Percentiles rank a stretch among this genome's conserved stretches.
These are phyloP conservation scores for Pseudoips prasinana DNA, from an alignment of 2,888 invertebrate genomes.

Conservation along the genomic window DNA sequence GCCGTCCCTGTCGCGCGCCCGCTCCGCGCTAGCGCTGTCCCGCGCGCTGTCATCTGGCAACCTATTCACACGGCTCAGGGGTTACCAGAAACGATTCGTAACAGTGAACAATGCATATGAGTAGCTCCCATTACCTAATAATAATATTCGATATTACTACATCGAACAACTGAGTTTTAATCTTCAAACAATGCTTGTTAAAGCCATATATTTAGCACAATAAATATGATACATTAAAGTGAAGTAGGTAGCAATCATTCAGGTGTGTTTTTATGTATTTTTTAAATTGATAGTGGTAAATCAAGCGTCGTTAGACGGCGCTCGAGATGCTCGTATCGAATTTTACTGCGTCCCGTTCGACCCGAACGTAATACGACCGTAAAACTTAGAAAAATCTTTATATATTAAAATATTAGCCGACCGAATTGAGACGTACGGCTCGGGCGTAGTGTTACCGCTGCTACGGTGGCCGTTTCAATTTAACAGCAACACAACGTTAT, in stretches of 20 bases:
- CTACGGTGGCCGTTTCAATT: conserved; percentile 43
- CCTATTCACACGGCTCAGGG: conserved; percentile 62
- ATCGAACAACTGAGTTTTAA: conserved; percentile 20
- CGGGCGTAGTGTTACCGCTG: conserved; percentile 20
- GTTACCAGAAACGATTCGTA: conserved; percentile 74
- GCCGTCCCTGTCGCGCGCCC: conserved; percentile 50
- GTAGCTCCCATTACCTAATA: conserved; percentile 56
- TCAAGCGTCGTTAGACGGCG: conserved; percentile 70
- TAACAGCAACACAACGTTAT: conserved; percentile 52
- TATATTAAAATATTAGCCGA: conserved; percentile 51
- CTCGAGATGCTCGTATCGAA: conserved; percentile 65
- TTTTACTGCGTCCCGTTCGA: conserved; percentile 64
- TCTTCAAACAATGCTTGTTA: conserved; percentile 25
- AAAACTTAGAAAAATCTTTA: conserved; percentile 75
- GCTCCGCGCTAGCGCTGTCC: conserved; percentile 35
- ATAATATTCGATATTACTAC: conserved; percentile 48
- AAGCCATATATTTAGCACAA: conserved; percentile 50
- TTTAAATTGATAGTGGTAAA: conserved; percentile 74
- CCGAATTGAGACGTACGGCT: conserved; percentile 45
- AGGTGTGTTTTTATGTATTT: conserved; percentile 68
- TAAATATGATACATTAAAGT: conserved; percentile 53
- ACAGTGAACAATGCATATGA: conserved; percentile 76
- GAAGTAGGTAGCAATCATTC: conserved; percentile 56
- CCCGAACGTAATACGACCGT: conserved; percentile 64
- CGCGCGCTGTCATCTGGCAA: conserved; percentile 67